These are phyloP conservation scores for Microplitis demolitor DNA, from an alignment of 1,140 invertebrate genomes.

Conservation along the genomic window DNA sequence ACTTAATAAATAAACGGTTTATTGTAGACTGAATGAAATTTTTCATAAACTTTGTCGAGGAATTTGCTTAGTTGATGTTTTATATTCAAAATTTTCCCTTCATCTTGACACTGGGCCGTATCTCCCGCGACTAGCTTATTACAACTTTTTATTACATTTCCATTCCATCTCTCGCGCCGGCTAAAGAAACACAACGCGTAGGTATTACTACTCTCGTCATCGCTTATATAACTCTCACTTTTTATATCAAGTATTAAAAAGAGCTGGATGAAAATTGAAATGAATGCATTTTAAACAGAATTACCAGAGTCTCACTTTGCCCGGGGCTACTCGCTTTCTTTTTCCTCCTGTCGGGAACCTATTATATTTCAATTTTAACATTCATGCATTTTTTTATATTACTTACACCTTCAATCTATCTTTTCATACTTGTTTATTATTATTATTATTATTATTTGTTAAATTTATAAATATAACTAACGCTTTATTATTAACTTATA, in stretches of 20 bases:
- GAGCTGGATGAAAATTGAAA: conserved; percentile 47
- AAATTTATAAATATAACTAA: too few species aligned
- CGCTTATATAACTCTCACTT: not conserved
- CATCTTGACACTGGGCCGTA: not conserved
- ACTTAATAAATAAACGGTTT: too few species aligned
- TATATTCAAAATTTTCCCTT: not conserved
- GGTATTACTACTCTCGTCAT: conserved; percentile 3
- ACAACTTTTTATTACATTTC: conserved; percentile 62
- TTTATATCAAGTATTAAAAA: conserved; percentile 24
- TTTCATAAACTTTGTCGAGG: too few species aligned
- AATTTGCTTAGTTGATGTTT: not conserved
- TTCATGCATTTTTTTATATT: conserved; percentile 25
- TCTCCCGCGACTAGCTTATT: conserved; percentile 39
- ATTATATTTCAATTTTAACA: conserved; percentile 33
- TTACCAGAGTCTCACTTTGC: conserved; percentile 37
- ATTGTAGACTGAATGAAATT: too few species aligned
- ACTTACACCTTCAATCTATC: conserved; percentile 11
- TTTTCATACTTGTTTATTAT: not conserved
- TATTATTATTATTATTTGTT: not conserved
- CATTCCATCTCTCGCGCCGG: conserved; percentile 49
- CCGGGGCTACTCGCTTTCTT: conserved; percentile 9
- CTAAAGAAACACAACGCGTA: conserved; percentile 25
- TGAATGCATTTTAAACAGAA: conserved; percentile 49
- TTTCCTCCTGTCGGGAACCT: conserved; percentile 18
- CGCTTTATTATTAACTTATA: too few species aligned